Evolutionary conservation across 2,113 vertebrate genomes (phyloP).

Genomic region (Aegotheles bennettii): DNA sequence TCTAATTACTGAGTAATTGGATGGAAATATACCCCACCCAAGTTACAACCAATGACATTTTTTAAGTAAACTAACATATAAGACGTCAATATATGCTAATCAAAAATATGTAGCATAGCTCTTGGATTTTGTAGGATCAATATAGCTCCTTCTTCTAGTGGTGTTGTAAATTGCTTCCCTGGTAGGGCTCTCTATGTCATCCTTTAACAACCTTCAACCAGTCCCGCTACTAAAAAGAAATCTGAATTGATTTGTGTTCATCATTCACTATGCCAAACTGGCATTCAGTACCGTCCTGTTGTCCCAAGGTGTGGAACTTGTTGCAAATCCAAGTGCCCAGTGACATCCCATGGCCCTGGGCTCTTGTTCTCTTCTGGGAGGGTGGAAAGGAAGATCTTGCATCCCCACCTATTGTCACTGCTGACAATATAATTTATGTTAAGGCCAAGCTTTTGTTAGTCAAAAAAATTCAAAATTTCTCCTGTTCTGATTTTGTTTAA

Average conservation of each 20-base stretch:
- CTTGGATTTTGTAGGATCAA: background rate
- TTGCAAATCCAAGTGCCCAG: background rate
- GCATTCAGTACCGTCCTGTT: no score
- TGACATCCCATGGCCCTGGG: no score
- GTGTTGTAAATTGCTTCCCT: background rate
- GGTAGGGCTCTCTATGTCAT: background rate
- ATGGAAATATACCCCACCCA: background rate
- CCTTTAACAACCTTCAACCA: background rate
- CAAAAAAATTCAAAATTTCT: background rate
- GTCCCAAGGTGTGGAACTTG: background rate
- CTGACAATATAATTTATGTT: background rate
- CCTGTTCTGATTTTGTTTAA: background rate
- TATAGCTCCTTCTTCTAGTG: background rate
- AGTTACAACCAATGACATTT: background rate
- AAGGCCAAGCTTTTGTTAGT: background rate
- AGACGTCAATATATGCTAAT: slow-evolving; percentile 1
- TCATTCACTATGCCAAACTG: background rate
- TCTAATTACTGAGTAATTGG: slow-evolving; percentile 36
- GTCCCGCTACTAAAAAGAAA: background rate
- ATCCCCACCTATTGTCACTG: background rate
- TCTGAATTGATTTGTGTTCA: background rate
- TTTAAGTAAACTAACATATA: background rate
- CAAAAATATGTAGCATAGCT: background rate
- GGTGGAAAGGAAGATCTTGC: background rate
- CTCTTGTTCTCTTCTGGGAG: background rate